Base-by-base conservation (phyloP, 1,140 invertebrate genomes). In the Zaprionus tsacasi region DNA sequence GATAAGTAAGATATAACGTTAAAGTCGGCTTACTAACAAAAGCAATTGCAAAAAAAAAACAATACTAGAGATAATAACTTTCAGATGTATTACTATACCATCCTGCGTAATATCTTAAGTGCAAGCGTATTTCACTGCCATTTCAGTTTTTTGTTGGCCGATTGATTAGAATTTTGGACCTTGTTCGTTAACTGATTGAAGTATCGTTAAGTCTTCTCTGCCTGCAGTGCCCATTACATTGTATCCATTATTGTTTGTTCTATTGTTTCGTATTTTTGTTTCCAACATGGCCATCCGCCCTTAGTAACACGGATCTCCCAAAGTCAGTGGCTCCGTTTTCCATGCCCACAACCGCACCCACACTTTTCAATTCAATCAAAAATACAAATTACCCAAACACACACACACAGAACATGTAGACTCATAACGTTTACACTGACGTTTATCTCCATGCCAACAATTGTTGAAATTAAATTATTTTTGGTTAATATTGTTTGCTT, bases 381-480 rank as follows among this genome's bases (percentile, higher is more conserved):
- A 57, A 66, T 66, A 57, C 43, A 70, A 70, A 64, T 64, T 45
- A 38, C 17, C 17, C 55, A 48, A 12, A 52, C 33, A 10, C 57
- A 38, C 36, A 71, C 35, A 21, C 58, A 54, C 35, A 21, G 48
- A 54, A 6, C 17, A 25, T 25, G 4, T 3, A 38, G 27, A 27
- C 4, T 25, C 13, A 54, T 64, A 27, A 15, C 25, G 30, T 27
- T 45, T 38, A 33, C 45, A 40, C 64, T 61, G 35, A 48, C 17
- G 58, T 35, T 68, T 61, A 40, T 73, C 11, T 21, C 70, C 57
- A 60, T 48, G 33, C 12, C 70, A 69, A 48, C 57, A 48, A 57
- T 69, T 61, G 17, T 60, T 8, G 4, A 45, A 45, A 61, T 40
- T 15, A 48, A 56, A 69, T 50, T 30, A 30, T 30, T 55, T 55